Evolutionary conservation across 1,140 invertebrate genomes (phyloP), one percentile per base, ranked within the genome.

Genomic region (Sesamia nonagrioides): DNA sequence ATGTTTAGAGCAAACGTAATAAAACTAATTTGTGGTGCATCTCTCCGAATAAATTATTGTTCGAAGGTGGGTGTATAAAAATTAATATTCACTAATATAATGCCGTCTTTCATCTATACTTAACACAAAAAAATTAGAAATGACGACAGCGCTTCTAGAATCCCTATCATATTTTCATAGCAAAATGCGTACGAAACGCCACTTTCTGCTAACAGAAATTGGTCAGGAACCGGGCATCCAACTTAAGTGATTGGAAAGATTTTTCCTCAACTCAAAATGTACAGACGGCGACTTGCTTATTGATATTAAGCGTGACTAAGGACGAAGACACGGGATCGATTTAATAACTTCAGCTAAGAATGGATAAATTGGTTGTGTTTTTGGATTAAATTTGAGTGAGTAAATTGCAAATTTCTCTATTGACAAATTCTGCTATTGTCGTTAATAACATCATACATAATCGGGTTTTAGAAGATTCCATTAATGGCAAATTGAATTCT

Each of bases 191-290:
- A 74, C 54, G 52, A 42, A 60, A 58, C 71, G 71, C 71, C n/a
- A 45, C 37, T 58, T 37, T 35, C 11, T 54, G 50, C 71, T 74
- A 40, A 48, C 37, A 13, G 52, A 60, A 45, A 74, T 60, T 74
- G 71, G 71, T 74, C 71, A 74, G 71, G 71, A 37, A 35, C 71
- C 21, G 45, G 40, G 42, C 48, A 71, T 18, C 45, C 50, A 42
- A 60, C 52, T 60, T 74, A 74, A 74, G 71, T 74, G 71, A 74
- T 74, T 74, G 71, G 71, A 60, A 58, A 17, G 27, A 27, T 27
- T 45, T 37, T 56, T 45, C 27, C 54, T 74, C n/a, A 45, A 27
- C 71, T 4, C 54, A 18, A 18, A 45, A 74, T 42, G 15, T 42
- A 60, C 45, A 17, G 37, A 37, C 21, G 69, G 7, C 50, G 27